Base-by-base conservation (phyloP, 2,797 vertebrate genomes). In the Acridotheres tristis region DNA sequence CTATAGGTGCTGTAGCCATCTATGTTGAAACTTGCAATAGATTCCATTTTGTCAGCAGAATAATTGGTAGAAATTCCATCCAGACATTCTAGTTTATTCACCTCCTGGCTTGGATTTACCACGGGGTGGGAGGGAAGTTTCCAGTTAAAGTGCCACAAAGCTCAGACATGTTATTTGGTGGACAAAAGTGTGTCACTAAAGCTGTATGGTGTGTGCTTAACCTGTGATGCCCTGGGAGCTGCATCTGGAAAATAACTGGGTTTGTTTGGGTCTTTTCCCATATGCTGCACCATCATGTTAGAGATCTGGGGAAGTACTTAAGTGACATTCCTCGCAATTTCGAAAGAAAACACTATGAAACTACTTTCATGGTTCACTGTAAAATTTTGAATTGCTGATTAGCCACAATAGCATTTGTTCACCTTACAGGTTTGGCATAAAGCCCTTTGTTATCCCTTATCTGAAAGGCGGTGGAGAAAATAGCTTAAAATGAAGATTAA, bases 261-360 rank as follows among this genome's bases (percentile, higher is more conserved):
- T 18, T 74, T 51, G 6, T 36, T 69, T 71, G 54, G 42, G 6
- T 4, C 61, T 80, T 72, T 73, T 74, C 9, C 32, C 74, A 73
- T 53, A 25, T 61, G 67, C 32, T 74, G 17, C 30, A 67, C 30
- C 90, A 79, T 63, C 55, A 38, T 57, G 38, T 43, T 47, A 38
- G 72, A 58, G 66, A 76, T 79, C 85, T 93, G 85, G 83, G 58
- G 51, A 95, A 93, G 25, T 40, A 85, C 36, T 95, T 93, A 63
- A 75, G 38, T 50, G 47, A 36, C 10, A 29, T 68, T 80, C 61
- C 65, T 87, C 30, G 51, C 30, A 51, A 65, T 83, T 80, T 72
- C 29, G 68, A 68, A 92, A 82, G 88, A 81, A 79, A 71, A 54
- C 7, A 68, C 20, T 36, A 16, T 47, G 25, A 66, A 92, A 77